A percentile compares a stretch with the other conserved stretches of the same genome.
Evolutionary conservation across 2,113 vertebrate species (phyloP).

Genomic region (Rhineura floridana): DNA sequence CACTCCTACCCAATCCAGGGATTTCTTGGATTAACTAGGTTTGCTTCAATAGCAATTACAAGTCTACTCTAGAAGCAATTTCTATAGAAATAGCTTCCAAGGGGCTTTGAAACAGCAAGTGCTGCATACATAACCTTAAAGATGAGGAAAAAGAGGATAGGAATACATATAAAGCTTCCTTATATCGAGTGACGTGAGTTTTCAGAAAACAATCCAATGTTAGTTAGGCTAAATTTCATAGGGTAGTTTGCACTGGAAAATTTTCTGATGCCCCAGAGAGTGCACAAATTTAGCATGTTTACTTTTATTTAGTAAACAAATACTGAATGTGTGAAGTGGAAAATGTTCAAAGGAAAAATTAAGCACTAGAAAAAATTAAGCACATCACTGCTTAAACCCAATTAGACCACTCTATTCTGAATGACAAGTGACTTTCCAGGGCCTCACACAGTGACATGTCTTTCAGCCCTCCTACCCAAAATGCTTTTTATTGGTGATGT

Average conservation of each 20-base stretch:
- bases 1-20: neutral
- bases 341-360: too few species aligned
- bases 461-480: neutral
- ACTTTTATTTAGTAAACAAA: too few species aligned
- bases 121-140: neutral
- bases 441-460: neutral
- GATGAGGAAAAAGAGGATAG: neutral
- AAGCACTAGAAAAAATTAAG: too few species aligned
- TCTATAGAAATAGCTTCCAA: neutral
- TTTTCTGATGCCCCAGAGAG: too few species aligned
- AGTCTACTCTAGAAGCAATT: neutral
- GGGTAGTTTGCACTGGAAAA: too few species aligned
- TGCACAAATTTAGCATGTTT: too few species aligned
- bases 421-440: neutral
- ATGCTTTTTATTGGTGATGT: neutral
- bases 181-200: neutral
- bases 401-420: neutral
- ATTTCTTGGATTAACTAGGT: neutral
- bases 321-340: too few species aligned
- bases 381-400: neutral
- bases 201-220: too few species aligned
- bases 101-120: neutral
- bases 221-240: too few species aligned
- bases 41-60: neutral
- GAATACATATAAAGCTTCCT: neutral